A percentile compares a stretch with the other conserved stretches of the same genome.
Evolutionary conservation across 2,888 invertebrate genomes (phyloP).

Genomic region (Mongoloraphidia duomilia): DNA sequence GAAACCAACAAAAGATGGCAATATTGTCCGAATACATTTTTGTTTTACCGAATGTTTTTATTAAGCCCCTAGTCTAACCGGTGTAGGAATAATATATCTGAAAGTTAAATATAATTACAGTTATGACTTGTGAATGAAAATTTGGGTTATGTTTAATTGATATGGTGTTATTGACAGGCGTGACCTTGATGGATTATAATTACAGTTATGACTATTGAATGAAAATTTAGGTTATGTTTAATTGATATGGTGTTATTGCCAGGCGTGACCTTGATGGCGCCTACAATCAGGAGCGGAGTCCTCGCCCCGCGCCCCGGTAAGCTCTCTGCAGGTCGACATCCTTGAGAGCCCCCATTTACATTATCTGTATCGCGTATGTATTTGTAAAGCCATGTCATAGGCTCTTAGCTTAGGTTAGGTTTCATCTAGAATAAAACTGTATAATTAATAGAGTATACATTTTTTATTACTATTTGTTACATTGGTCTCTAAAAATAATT

Average conservation of each 20-base stretch:
- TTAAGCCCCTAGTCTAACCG: too few relatives aligned
- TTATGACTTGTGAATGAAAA: neutral
- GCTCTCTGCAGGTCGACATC: constrained; percentile 3
- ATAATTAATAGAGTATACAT: too few relatives aligned
- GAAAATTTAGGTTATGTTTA: neutral
- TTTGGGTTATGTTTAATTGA: neutral
- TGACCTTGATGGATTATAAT: constrained; percentile 1
- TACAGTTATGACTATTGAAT: neutral
- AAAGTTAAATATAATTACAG: neutral
- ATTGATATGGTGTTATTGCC: neutral
- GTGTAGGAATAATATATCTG: neutral
- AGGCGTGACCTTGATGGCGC: constrained; percentile 3
- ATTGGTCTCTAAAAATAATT: too few relatives aligned
- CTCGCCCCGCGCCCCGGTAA: constrained; percentile 1
- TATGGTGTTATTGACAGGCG: neutral
- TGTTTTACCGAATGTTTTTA: too few relatives aligned
- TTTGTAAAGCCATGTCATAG: neutral
- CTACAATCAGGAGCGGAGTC: neutral
- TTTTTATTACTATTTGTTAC: too few relatives aligned
- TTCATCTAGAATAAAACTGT: too few relatives aligned
- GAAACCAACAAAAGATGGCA: too few relatives aligned
- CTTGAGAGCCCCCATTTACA: neutral
- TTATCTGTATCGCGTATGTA: constrained; percentile 4
- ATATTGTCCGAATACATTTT: too few relatives aligned
- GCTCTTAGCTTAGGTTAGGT: too few relatives aligned